These are phyloP conservation scores for Desoria tigrina DNA, from an alignment of 2,888 invertebrate genomes.

Conservation along the genomic window DNA sequence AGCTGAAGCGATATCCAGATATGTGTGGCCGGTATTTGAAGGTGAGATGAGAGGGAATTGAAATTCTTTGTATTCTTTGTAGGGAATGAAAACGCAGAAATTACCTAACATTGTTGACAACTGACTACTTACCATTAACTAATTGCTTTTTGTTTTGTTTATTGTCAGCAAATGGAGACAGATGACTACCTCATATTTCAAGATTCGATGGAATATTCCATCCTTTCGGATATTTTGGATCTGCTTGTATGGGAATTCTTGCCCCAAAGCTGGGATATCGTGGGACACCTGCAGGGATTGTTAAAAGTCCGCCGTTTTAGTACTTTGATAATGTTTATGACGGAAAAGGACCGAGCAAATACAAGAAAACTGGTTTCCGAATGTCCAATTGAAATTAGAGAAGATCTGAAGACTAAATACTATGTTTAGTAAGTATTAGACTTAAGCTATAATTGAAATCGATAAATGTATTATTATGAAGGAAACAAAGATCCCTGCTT, in stretches of 20 bases:
- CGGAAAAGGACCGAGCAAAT: conserved; percentile 65
- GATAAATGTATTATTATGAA: too few species aligned
- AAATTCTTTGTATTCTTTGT: not conserved
- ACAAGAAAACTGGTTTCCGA: conserved; percentile 45
- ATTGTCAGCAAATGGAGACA: conserved; percentile 63
- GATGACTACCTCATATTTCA: conserved; percentile 63
- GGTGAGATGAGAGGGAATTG: too few species aligned
- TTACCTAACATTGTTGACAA: not conserved
- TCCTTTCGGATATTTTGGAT: conserved; percentile 65
- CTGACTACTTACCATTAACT: too few species aligned
- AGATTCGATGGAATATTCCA: conserved; percentile 67
- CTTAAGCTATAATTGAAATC: too few species aligned
- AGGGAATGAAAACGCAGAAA: too few species aligned
- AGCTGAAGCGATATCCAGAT: conserved; percentile 60
- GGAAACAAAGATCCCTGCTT: too few species aligned
- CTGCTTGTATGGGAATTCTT: conserved; percentile 60
- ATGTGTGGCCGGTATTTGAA: conserved; percentile 66
- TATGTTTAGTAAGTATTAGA: too few species aligned
- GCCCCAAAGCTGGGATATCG: conserved; percentile 58
- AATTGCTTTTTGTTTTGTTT: conserved; percentile 11
- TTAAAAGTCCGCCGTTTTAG: conserved; percentile 67
- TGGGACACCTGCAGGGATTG: conserved; percentile 62
- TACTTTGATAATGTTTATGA: conserved; percentile 67
- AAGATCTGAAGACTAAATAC: conserved; percentile 23
- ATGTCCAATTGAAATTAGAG: conserved; percentile 30